Conservation (phyloP, 2,113 vertebrate genomes). For the Peromyscus maniculatus region DNA sequence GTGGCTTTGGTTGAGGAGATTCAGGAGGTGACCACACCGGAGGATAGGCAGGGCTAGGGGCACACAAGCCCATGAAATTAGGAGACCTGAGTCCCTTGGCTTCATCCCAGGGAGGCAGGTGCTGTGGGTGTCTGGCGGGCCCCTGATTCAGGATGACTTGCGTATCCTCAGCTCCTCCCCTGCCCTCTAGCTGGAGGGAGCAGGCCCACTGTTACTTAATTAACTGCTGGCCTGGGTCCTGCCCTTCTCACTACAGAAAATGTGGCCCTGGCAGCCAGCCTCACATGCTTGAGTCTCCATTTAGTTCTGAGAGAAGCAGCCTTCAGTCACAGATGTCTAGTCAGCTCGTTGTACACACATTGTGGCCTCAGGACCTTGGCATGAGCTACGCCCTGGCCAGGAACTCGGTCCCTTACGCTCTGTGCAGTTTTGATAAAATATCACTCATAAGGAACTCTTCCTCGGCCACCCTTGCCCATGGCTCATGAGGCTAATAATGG, state of each 20-base stretch:
- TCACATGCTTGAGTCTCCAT: background rate
- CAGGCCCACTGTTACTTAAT: background rate
- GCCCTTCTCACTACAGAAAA: background rate
- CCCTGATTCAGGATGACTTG: background rate
- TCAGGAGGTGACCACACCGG: background rate
- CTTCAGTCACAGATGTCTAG: background rate
- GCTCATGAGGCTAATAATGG: background rate
- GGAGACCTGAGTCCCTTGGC: rapidly evolving
- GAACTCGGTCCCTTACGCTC: background rate
- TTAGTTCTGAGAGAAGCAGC: slow-evolving; percentile 7
- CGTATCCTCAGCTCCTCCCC: background rate
- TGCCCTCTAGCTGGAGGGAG: too few relatives aligned
- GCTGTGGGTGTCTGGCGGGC: too few relatives aligned
- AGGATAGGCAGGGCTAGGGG: background rate
- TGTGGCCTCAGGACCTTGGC: slow-evolving; percentile 11
- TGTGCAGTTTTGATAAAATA: background rate
- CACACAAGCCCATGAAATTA: too few relatives aligned
- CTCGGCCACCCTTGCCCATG: too few relatives aligned
- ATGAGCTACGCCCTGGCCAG: background rate
- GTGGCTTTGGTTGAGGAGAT: background rate
- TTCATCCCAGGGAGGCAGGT: background rate
- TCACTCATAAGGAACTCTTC: background rate
- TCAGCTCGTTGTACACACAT: background rate
- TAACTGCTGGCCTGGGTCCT: background rate
- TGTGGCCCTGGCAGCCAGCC: background rate